Conservation (phyloP, 2,797 vertebrate genomes). For the Pipistrellus pygmaeus region DNA sequence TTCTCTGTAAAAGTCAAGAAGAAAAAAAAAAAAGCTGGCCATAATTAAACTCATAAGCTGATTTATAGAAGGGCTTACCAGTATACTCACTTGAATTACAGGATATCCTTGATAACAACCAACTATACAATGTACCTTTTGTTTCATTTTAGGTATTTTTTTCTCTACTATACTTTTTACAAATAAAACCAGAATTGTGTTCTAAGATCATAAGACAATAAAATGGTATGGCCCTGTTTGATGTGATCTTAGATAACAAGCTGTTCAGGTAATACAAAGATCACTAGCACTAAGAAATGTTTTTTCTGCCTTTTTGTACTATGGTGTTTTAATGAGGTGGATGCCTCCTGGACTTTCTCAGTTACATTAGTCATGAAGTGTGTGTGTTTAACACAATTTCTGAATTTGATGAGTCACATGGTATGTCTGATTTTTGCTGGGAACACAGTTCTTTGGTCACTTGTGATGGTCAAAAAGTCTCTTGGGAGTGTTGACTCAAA, state of each 20-base stretch:
- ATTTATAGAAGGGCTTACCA: constrained; percentile 75
- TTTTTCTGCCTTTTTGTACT: constrained; percentile 46
- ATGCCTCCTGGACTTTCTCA: constrained; percentile 61
- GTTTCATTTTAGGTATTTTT: constrained; percentile 85
- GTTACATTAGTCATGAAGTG: background rate
- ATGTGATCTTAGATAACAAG: background rate
- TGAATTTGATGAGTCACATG: constrained; percentile 31
- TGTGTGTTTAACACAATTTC: background rate
- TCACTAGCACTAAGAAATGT: background rate
- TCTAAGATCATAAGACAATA: constrained; percentile 29
- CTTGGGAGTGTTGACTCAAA: constrained; percentile 78
- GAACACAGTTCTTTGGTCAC: background rate
- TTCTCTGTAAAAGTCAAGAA: background rate
- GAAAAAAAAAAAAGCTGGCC: background rate
- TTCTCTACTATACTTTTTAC: constrained; percentile 44
- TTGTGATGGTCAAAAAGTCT: constrained; percentile 60
- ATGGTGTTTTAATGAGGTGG: constrained; percentile 7
- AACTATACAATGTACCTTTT: constrained; percentile 80
- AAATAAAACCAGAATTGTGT: constrained; percentile 64
- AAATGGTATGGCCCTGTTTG: background rate
- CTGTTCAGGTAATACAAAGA: background rate
- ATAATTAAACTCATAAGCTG: background rate
- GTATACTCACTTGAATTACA: constrained; percentile 78
- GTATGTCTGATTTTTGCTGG: constrained; percentile 74
- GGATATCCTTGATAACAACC: constrained; percentile 84